Evolutionary conservation across 2,797 vertebrate genomes (phyloP).

Genomic region (Notoglanidium macrostoma): DNA sequence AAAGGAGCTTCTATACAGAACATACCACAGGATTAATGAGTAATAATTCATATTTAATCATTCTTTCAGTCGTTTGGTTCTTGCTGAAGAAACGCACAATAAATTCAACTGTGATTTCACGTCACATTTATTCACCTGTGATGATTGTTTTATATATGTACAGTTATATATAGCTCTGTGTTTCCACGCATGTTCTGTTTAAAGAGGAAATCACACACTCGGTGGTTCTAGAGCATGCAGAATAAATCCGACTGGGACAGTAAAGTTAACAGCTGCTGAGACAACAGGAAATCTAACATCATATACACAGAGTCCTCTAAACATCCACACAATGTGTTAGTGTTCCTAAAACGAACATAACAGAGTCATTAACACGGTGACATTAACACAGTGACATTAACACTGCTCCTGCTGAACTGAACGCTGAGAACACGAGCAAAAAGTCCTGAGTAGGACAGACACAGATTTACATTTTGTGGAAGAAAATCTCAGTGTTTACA

Average conservation of each 20-base stretch:
- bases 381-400: no score
- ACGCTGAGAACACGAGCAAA: neutral
- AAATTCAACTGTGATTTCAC: conserved; percentile 52
- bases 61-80: neutral
- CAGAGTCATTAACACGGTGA: neutral
- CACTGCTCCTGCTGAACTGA: neutral
- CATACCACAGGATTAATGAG: neutral
- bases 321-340: neutral
- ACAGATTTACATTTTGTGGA: neutral
- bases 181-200: neutral
- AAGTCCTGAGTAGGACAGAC: no score
- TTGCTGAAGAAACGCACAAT: conserved; percentile 1
- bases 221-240: conserved; percentile 75
- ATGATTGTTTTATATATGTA: conserved; percentile 53
- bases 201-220: neutral
- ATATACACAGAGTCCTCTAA: conserved; percentile 16
- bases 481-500: neutral
- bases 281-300: conserved; percentile 1
- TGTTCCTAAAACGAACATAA: conserved; percentile 49
- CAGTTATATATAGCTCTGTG: conserved; percentile 18
- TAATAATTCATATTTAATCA: neutral
- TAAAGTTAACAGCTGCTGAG: neutral
- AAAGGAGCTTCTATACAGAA: neutral
- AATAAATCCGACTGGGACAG: conserved; percentile 58
- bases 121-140: conserved; percentile 74